A percentile compares a stretch with the other conserved stretches of the same genome.
Conservation (phyloP, 2,888 invertebrate genomes). For the Tinea trinotella region DNA sequence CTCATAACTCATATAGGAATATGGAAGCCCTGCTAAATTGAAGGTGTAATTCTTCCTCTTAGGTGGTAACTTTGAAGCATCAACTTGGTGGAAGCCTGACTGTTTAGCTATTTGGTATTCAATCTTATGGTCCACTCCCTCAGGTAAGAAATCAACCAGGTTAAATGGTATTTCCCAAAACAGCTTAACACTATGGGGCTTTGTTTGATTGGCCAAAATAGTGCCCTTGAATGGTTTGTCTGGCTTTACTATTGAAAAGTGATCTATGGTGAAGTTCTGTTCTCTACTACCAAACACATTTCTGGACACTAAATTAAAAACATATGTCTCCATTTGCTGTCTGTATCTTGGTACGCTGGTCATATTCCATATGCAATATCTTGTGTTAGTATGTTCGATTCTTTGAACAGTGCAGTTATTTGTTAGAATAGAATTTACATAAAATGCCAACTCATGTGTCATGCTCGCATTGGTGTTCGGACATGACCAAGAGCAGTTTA, state of each 20-base stretch:
- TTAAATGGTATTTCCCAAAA: constrained; percentile 51
- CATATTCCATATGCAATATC: constrained; percentile 44
- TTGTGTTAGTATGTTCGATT: constrained; percentile 22
- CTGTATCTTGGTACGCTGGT: constrained; percentile 53
- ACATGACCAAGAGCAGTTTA: constrained; percentile 82
- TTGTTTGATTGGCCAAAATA: constrained; percentile 31
- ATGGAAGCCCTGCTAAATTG: constrained; percentile 70
- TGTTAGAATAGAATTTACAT: constrained; percentile 34
- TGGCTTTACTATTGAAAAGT: constrained; percentile 65
- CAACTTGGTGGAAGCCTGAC: constrained; percentile 51
- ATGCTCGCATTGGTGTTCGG: constrained; percentile 54
- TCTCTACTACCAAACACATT: constrained; percentile 74
- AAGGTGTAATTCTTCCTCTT: constrained; percentile 49
- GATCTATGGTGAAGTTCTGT: constrained; percentile 71
- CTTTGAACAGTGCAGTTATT: constrained; percentile 32
- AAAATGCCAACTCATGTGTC: constrained; percentile 40
- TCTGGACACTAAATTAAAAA: constrained; percentile 71
- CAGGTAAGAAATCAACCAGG: constrained; percentile 42
- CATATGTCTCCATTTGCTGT: constrained; percentile 56
- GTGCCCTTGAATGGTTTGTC: constrained; percentile 40
- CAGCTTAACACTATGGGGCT: constrained; percentile 47
- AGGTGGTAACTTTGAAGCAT: constrained; percentile 39
- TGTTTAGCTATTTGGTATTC: constrained; percentile 61
- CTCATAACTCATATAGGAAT: constrained; percentile 79
- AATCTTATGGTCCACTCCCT: constrained; percentile 52